Evolutionary conservation across 2,888 invertebrate species (phyloP).

Genomic region (Erannis defoliaria): DNA sequence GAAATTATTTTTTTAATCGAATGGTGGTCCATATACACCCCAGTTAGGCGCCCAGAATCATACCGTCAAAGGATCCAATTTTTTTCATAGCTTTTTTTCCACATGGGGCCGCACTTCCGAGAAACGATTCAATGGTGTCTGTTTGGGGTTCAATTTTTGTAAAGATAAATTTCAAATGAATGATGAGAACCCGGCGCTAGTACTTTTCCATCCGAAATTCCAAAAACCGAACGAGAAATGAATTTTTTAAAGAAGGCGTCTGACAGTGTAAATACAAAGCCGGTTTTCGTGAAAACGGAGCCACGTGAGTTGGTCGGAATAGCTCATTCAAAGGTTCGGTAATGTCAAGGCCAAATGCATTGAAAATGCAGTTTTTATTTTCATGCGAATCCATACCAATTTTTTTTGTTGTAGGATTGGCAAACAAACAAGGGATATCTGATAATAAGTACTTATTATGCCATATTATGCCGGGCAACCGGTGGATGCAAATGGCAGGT

Average conservation of each 20-base stretch:
- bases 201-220: conserved; percentile 40
- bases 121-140: conserved; percentile 51
- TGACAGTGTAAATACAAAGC: conserved; percentile 27
- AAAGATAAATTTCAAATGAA: conserved; percentile 43
- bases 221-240: conserved; percentile 12
- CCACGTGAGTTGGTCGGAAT: conserved; percentile 11
- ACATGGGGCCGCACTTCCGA: conserved; percentile 58
- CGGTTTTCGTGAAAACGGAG: conserved; percentile 28
- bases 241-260: conserved; percentile 9
- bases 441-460: too few species aligned
- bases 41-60: conserved; percentile 29
- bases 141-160: conserved; percentile 39
- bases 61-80: conserved; percentile 39
- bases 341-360: conserved; percentile 51
- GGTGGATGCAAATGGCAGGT: too few species aligned
- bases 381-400: neutral
- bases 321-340: conserved; percentile 25
- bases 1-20: conserved; percentile 1
- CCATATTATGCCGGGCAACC: too few species aligned
- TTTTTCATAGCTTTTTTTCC: conserved; percentile 40
- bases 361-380: conserved; percentile 13
- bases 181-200: conserved; percentile 40
- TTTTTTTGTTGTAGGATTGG: too few species aligned
- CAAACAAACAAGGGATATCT: too few species aligned
- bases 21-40: conserved; percentile 28